Percentiles rank a stretch among this genome's conserved stretches.
Conservation (phyloP, 2,113 vertebrate species). For the Thinocorus orbignyianus region DNA sequence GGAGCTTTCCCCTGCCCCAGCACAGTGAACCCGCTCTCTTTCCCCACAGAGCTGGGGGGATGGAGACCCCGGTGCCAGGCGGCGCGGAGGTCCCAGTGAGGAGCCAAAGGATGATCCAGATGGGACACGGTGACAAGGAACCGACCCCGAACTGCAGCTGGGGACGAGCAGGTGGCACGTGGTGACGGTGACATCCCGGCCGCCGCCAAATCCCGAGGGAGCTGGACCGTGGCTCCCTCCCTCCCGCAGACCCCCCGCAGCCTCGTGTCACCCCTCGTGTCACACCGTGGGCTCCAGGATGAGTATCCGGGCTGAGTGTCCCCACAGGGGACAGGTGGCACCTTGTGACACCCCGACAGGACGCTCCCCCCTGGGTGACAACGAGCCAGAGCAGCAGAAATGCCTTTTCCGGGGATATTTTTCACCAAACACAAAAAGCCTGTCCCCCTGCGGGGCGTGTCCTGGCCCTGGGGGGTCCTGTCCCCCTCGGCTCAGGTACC, state of each 20-base stretch:
- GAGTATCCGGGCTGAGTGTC: not conserved
- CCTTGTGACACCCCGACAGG: not conserved
- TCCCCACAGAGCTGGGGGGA: not conserved
- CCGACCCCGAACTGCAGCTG: accelerated
- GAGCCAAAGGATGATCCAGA: not conserved
- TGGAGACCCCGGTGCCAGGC: not conserved
- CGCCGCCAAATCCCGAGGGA: not conserved
- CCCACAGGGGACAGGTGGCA: not conserved
- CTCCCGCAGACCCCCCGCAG: not conserved
- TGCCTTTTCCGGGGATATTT: not conserved
- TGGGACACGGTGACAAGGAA: not conserved
- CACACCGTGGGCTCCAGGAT: not conserved
- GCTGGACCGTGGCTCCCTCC: not conserved
- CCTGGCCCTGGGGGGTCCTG: not conserved
- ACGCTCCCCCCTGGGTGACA: not conserved
- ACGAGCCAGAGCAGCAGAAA: not conserved
- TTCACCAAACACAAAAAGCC: no score
- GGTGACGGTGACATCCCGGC: not conserved
- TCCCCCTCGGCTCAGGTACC: not conserved
- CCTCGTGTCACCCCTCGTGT: not conserved
- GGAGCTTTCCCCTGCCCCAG: not conserved
- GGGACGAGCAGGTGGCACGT: not conserved
- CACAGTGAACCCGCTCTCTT: accelerated
- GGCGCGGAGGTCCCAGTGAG: not conserved
- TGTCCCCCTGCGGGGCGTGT: no score